Evolutionary conservation across 2,113 vertebrate genomes (phyloP), one percentile per base, ranked within the genome.

Genomic region (Halcyon senegalensis): DNA sequence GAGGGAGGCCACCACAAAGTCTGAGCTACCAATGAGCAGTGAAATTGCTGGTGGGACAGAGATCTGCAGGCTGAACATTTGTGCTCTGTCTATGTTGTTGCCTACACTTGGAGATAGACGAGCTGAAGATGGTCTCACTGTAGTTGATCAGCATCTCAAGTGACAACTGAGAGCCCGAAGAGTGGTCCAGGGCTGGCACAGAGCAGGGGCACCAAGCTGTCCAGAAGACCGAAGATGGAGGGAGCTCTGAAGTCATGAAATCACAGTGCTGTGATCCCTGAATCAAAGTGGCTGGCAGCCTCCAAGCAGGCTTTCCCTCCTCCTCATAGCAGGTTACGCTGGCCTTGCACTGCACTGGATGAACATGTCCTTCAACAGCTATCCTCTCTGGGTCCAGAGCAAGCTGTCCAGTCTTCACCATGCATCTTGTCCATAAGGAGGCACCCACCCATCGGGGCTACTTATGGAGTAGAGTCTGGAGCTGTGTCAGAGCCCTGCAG

Each of bases 401-500:
- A 0, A 92, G 82, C 70, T 66, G 58, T 24, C 63, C 82, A 69
- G 79, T 50, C 90, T 58, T 69, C 75, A 53, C n/a, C 59, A 59
- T 14, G 30, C 0, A 0, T 58, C 85, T 83, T 63, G 63, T 30
- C 79, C 85, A 44, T 16, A 79, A 48, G 59, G 50, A 94, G 67
- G 58, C 59, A 80, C 58, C 72, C 0, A 2, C n/a, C 70, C 4
- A 0, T 83, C 92, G 66, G 83, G 14, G 44, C 64, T 95, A 93
- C 73, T 93, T 83, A 88, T 17, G 74, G 85, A 85, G 58, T 35
- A 80, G 53, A 86, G 63, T 90, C 86, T 78, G 80, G 60, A 88
- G 80, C 30, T 2, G 0, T 21, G 59, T 88, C 85, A 90, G 82
- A 96, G 75, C 35, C 82, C 90, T 68, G 75, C 53, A 83, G 90